Conservation (phyloP, 2,113 vertebrate species). For the Sporophila hypoxantha region DNA sequence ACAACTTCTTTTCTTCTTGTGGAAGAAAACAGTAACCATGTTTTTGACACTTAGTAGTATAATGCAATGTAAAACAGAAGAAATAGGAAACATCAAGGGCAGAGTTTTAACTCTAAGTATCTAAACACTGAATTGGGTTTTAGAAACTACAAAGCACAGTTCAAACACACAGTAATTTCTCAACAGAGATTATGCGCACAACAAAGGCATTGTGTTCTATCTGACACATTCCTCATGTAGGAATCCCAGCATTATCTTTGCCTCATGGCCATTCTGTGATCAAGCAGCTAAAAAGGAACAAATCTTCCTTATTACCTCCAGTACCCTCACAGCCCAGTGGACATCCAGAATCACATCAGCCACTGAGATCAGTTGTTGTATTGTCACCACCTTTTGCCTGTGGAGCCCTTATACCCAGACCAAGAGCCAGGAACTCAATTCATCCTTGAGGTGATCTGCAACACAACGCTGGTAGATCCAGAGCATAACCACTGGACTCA, state of each 20-base stretch:
- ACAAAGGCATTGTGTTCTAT: not conserved
- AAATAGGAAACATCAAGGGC: not conserved
- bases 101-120: not conserved
- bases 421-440: not conserved
- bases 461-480: rapidly evolving
- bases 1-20: not conserved
- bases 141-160: not conserved
- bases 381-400: not conserved
- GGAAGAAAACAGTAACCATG: not conserved
- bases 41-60: not conserved
- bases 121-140: not conserved
- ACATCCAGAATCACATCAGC: not conserved
- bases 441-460: not conserved
- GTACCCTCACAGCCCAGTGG: rapidly evolving
- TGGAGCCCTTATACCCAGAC: not conserved
- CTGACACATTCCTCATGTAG: not conserved
- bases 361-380: not conserved
- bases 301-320: not conserved
- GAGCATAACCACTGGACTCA: not conserved
- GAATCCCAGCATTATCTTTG: not conserved
- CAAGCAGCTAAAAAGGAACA: not conserved
- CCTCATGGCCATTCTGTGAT: not conserved
- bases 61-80: not conserved
- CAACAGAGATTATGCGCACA: not conserved
- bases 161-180: not conserved